phyloP scores from a whole-genome alignment of 2,888 invertebrate genomes.

The Diarsia brunnea region DNA sequence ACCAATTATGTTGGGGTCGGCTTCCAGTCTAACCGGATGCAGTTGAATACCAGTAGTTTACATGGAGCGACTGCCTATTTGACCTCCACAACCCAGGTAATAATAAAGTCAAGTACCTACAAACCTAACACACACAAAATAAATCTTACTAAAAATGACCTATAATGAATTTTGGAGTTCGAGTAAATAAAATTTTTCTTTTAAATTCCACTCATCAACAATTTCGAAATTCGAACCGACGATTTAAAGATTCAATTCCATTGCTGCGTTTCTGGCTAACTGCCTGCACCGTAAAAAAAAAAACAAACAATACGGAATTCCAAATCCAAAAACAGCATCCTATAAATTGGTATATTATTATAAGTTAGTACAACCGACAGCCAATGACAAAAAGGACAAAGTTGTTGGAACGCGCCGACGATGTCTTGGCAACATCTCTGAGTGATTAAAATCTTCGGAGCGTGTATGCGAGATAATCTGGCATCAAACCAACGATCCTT shows the following conservation, averaged over 20 bases:
- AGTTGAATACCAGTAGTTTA: background rate
- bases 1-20: background rate
- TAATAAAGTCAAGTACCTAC: too few species aligned
- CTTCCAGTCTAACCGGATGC: background rate
- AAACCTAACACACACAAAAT: too few species aligned
- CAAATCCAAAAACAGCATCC: slow-evolving; percentile 41
- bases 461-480: slow-evolving; percentile 82
- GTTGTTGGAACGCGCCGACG: slow-evolving; percentile 66
- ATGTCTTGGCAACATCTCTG: slow-evolving; percentile 81
- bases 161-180: too few species aligned
- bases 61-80: background rate
- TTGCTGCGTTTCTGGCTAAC: slow-evolving; percentile 26
- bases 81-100: too few species aligned
- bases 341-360: slow-evolving; percentile 59
- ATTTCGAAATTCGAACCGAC: slow-evolving; percentile 17
- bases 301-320: background rate
- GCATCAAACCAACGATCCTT: slow-evolving; percentile 81
- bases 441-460: slow-evolving; percentile 86
- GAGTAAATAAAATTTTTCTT: too few species aligned
- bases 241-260: background rate
- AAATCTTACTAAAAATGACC: too few species aligned
- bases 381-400: slow-evolving; percentile 62
- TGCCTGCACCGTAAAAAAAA: slow-evolving; percentile 11
- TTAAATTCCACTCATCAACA: background rate
- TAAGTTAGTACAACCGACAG: slow-evolving; percentile 54